A percentile compares a stretch with the other conserved stretches of the same genome.
Conservation (phyloP, 1,140 invertebrate genomes). For the Mycetomoellerius zeteki region DNA sequence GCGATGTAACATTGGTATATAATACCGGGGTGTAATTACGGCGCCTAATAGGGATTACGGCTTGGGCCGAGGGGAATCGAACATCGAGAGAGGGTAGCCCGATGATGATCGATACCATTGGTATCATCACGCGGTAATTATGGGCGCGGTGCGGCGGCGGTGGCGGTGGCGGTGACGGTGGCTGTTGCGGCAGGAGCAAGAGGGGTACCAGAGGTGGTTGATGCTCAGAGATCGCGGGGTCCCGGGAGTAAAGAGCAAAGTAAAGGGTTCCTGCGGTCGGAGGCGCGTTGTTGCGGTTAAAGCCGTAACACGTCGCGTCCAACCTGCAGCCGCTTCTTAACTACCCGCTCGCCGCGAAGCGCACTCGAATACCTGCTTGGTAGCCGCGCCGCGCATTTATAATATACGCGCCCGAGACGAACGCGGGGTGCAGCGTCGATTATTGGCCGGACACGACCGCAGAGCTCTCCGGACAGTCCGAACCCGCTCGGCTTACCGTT, state of each 20-base stretch:
- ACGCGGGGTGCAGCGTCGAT: constrained; percentile 67
- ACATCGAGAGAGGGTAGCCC: constrained; percentile 60
- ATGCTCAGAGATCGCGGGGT: constrained; percentile 62
- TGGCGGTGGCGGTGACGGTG: constrained; percentile 17
- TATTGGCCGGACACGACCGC: constrained; percentile 75
- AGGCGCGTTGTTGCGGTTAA: constrained; percentile 85
- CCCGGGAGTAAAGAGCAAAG: constrained; percentile 78
- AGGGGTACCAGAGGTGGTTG: constrained; percentile 57
- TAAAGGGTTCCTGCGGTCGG: constrained; percentile 84
- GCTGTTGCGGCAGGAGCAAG: not conserved
- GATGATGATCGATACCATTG: constrained; percentile 78
- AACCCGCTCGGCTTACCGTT: not conserved
- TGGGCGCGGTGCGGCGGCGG: constrained; percentile 56
- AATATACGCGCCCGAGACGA: constrained; percentile 71
- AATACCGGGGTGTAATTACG: constrained; percentile 69
- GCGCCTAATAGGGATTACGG: constrained; percentile 72
- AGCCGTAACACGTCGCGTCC: constrained; percentile 83
- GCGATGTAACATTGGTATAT: constrained; percentile 58
- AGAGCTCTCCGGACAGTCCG: constrained; percentile 64
- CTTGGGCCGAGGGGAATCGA: constrained; percentile 67
- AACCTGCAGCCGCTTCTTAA: constrained; percentile 83
- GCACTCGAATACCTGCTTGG: constrained; percentile 68
- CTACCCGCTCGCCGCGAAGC: constrained; percentile 75
- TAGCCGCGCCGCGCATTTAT: constrained; percentile 74
- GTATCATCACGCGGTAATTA: constrained; percentile 81